Conservation (phyloP, 2,113 vertebrate species). For the Spermophilus dauricus region DNA sequence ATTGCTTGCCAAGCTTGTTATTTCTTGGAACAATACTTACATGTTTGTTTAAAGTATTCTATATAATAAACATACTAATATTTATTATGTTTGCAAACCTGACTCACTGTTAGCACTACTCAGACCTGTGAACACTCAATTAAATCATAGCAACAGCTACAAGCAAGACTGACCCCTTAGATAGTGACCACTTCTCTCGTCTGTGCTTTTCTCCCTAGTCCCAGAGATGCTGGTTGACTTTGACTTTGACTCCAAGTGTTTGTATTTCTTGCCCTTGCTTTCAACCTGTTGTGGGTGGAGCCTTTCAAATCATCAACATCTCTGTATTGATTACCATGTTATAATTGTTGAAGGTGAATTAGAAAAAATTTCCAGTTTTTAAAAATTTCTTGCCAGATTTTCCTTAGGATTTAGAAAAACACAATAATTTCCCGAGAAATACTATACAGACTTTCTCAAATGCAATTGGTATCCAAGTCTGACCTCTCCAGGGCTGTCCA, state of each 20-base stretch:
- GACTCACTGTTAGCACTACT: not conserved
- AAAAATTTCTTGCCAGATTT: conserved; percentile 47
- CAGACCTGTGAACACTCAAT: not conserved
- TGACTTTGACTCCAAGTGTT: not conserved
- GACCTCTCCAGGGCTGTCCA: not conserved
- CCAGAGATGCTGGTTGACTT: not conserved
- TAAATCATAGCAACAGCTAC: not conserved
- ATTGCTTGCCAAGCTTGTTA: conserved; percentile 23
- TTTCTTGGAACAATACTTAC: not conserved
- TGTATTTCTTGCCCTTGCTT: not conserved
- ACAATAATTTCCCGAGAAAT: not conserved
- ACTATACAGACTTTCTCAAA: not conserved
- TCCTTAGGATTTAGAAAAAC: conserved; percentile 47
- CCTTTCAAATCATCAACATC: not conserved
- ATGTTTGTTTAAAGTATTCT: conserved; percentile 29
- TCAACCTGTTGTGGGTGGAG: not conserved
- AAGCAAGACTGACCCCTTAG: not conserved
- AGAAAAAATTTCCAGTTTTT: not conserved
- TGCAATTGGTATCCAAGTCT: not conserved
- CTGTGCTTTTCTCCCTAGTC: not conserved
- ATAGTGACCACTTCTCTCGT: not conserved
- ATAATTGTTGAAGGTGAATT: conserved; percentile 7
- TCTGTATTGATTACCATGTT: not conserved
- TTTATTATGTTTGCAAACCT: conserved; percentile 31
- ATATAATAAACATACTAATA: not conserved